Conservation (phyloP, 2,888 invertebrate genomes). For the Andrena dorsata region DNA sequence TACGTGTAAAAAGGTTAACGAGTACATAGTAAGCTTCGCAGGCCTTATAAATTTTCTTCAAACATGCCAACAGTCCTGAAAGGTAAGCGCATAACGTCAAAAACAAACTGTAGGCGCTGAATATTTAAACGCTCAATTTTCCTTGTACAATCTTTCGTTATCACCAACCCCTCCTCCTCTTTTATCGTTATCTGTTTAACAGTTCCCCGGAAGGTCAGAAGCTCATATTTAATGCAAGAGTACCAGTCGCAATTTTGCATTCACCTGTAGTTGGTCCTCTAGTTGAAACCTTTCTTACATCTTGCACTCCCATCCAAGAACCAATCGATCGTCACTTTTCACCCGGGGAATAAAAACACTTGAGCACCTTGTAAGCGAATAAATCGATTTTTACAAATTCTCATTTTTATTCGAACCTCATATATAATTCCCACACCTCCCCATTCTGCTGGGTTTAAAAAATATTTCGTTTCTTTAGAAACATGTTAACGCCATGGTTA, state of each 20-base stretch:
- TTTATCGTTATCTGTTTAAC: neutral
- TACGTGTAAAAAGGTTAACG: neutral
- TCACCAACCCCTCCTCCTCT: neutral
- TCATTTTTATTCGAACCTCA: too few species aligned
- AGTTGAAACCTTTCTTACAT: too few species aligned
- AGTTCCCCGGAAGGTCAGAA: slow-evolving; percentile 9
- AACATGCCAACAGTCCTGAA: neutral
- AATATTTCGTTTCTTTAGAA: neutral
- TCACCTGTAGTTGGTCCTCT: neutral
- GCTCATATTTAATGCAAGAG: neutral
- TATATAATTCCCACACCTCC: neutral
- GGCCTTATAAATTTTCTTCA: neutral
- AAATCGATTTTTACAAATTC: too few species aligned
- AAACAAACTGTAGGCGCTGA: neutral
- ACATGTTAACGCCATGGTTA: neutral
- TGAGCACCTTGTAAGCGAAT: too few species aligned
- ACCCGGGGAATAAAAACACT: too few species aligned
- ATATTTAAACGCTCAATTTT: neutral
- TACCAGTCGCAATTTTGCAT: neutral
- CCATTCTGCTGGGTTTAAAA: neutral
- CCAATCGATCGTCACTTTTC: too few species aligned
- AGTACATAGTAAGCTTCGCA: neutral
- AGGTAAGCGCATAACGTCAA: neutral
- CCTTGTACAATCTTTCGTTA: neutral
- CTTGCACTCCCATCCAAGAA: too few species aligned